A percentile compares a stretch with the other conserved stretches of the same genome.
Conservation (phyloP, 2,113 vertebrate genomes). For the Grammomys surdaster region DNA sequence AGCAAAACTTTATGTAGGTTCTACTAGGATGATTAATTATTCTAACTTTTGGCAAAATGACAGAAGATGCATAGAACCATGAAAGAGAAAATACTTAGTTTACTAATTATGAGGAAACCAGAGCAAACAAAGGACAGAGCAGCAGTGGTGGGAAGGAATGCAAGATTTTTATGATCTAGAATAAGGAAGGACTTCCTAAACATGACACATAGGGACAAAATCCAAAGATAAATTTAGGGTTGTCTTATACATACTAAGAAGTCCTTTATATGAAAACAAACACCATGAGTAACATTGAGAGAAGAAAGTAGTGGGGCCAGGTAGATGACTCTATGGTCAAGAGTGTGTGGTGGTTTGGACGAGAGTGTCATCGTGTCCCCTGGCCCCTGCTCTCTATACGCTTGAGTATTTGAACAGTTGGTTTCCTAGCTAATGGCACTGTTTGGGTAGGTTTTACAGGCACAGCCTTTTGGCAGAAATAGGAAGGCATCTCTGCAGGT, state of each 20-base stretch:
- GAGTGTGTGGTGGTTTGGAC: background rate
- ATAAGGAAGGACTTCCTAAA: constrained; percentile 36
- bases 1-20: background rate
- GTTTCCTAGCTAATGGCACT: background rate
- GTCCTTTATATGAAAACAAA: background rate
- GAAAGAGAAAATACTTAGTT: background rate
- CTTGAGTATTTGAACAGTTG: background rate
- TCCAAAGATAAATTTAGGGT: background rate
- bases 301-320: background rate
- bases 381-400: background rate
- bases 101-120: background rate
- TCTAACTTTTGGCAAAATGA: background rate
- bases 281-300: background rate
- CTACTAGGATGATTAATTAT: background rate
- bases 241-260: constrained; percentile 17
- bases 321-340: background rate
- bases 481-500: background rate
- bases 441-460: background rate
- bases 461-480: background rate
- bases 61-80: background rate
- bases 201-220: background rate
- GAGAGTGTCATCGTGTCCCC: background rate
- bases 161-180: constrained; percentile 11
- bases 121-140: background rate
- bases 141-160: background rate